Evolutionary conservation across 1,140 invertebrate species (phyloP).

Genomic region (Copidosoma floridanum): DNA sequence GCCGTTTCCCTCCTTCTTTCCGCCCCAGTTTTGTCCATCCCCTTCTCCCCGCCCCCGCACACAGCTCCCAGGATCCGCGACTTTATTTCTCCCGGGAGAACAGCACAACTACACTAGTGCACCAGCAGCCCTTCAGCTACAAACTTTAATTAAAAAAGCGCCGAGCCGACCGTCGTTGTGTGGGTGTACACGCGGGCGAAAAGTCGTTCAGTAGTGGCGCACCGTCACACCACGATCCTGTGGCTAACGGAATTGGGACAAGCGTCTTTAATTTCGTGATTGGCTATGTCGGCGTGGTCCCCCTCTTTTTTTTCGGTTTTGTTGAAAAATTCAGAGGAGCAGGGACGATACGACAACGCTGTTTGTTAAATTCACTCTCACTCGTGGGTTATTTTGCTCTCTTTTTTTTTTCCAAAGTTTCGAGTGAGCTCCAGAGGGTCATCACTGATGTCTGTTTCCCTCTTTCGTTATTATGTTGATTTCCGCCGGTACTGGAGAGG

Average conservation of each 20-base stretch:
- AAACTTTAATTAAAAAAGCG: constrained; percentile 51
- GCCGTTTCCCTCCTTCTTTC: too few species aligned
- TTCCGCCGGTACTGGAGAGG: too few species aligned
- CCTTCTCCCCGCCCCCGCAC: background rate
- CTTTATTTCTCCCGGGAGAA: constrained; percentile 9
- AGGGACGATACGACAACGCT: too few species aligned
- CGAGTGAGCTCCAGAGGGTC: background rate
- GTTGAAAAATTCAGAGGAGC: constrained; percentile 13
- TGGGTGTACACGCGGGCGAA: background rate
- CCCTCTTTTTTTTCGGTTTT: too few species aligned
- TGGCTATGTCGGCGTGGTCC: constrained; percentile 12
- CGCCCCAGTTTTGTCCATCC: constrained; percentile 8
- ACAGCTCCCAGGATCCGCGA: background rate
- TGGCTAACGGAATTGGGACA: constrained; percentile 14
- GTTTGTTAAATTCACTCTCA: background rate
- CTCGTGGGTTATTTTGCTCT: background rate
- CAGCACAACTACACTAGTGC: constrained; percentile 1
- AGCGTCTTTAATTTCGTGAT: constrained; percentile 24
- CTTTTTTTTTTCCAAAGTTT: background rate
- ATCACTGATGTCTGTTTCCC: background rate
- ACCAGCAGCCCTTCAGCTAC: constrained; percentile 34
- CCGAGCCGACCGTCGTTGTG: too few species aligned
- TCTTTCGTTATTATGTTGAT: too few species aligned
- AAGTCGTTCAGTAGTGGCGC: constrained; percentile 6
- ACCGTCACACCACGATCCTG: constrained; percentile 4